Conservation (phyloP, 2,113 vertebrate genomes). For the Phrynosoma platyrhinos region DNA sequence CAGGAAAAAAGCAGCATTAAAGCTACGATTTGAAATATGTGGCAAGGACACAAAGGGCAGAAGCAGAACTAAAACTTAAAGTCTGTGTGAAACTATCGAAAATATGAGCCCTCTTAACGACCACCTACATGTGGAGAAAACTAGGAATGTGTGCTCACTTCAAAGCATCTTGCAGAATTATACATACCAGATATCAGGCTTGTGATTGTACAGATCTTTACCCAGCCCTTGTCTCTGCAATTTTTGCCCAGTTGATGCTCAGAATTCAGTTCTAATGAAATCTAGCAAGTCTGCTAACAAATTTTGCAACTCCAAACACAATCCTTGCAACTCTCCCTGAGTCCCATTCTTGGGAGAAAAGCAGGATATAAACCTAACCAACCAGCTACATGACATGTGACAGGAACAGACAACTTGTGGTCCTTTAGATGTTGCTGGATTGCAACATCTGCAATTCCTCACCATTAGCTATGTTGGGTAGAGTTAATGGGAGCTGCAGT, state of each 20-base stretch:
- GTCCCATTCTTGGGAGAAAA: neutral
- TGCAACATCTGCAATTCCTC: neutral
- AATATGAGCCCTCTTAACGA: conserved; percentile 52
- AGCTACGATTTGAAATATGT: conserved; percentile 39
- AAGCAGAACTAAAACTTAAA: conserved; percentile 39
- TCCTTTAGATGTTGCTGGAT: neutral
- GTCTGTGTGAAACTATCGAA: conserved; percentile 32
- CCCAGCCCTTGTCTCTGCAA: neutral
- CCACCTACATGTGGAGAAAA: conserved; percentile 58
- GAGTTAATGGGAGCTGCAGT: too few relatives aligned
- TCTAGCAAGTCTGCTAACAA: neutral
- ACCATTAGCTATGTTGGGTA: too few relatives aligned
- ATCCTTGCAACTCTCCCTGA: neutral
- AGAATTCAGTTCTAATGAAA: neutral
- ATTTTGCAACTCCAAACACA: neutral
- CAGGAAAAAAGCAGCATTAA: conserved; percentile 10
- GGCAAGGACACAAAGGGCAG: conserved; percentile 47
- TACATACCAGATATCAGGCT: conserved; percentile 1
- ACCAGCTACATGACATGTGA: neutral
- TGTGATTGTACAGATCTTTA: neutral
- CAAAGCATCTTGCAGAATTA: conserved; percentile 62
- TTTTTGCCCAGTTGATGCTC: neutral
- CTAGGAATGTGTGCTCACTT: conserved; percentile 45
- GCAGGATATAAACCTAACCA: neutral
- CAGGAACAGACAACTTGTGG: neutral